Conservation (phyloP, 2,888 invertebrate species). For the Ormyrus thymus region DNA sequence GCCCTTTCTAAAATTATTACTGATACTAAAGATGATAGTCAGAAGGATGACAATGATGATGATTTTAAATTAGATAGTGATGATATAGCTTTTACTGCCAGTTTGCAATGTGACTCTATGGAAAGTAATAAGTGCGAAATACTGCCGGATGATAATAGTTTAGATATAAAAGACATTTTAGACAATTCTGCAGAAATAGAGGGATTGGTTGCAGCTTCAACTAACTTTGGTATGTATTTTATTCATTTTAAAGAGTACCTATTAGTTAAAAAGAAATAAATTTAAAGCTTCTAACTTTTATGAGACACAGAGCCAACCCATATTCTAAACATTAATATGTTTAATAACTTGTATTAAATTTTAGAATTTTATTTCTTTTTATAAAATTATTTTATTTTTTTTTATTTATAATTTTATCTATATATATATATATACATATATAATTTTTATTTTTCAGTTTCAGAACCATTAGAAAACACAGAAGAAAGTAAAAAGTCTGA, state of each 20-base stretch:
- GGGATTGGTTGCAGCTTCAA: constrained; percentile 25
- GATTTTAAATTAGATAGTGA: constrained; percentile 51
- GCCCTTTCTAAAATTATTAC: constrained; percentile 70
- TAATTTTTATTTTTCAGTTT: constrained; percentile 24
- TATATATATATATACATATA: background rate
- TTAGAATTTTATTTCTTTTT: background rate
- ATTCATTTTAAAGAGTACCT: too few species aligned
- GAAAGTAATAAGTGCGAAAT: constrained; percentile 44
- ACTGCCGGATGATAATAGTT: constrained; percentile 58
- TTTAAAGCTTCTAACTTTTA: background rate
- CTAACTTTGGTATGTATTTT: too few species aligned
- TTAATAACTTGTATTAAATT: background rate
- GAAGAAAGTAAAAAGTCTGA: background rate
- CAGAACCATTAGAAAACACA: background rate
- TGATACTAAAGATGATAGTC: constrained; percentile 63
- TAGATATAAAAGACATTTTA: constrained; percentile 53
- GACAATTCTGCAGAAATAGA: constrained; percentile 39
- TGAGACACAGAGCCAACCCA: background rate
- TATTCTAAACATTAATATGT: background rate
- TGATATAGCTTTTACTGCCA: constrained; percentile 39
- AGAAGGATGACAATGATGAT: constrained; percentile 52
- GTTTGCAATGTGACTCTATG: constrained; percentile 32
- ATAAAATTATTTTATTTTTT: background rate
- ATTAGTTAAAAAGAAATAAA: too few species aligned
- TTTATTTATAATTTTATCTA: background rate